Evolutionary conservation across 2,888 invertebrate genomes (phyloP), one percentile per base, ranked within the genome.

Genomic region (Hyposoter dolosus): DNA sequence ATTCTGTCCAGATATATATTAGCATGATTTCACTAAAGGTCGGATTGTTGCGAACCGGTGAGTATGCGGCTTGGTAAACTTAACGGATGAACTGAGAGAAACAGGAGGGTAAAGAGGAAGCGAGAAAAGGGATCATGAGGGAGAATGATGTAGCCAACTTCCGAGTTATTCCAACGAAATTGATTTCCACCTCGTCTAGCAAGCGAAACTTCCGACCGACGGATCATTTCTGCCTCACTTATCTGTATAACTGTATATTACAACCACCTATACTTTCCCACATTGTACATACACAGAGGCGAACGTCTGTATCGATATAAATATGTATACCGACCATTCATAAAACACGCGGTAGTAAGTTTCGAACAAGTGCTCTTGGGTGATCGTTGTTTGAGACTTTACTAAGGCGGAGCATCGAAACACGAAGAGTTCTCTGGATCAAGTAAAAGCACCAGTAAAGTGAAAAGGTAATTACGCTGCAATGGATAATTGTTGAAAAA

Each of bases 161-260:
- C 50, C 56, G 71, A 85, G 79, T 85, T 69, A 69, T 69, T 85
- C 65, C 75, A 23, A 32, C 71, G 75, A 85, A 82, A 85, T 85
- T 85, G 79, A 85, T 85, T 85, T 85, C 82, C 79, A 82, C 69
- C 75, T 79, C 75, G 82, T 71, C 79, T 79, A 75, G 65, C 82
- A 79, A 28, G 75, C 19, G 79, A 79, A 85, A 85, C 82, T 82
- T 85, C 76, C 75, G n/a, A 79, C 75, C 53, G 23, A 66, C 50
- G 69, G 53, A 82, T 78, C 68, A 82, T 82, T 82, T 74, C 74
- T 60, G 56, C 43, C 19, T 45, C 40, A 32, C 40, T 28, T 53
- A 40, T 43, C 72, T 23, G 23, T 56, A 66, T 82, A 15, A 50
- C 65, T 74, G 17, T 81, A 60, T 23, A 28, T 12, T 47, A 40